A percentile compares a stretch with the other conserved stretches of the same genome.
These are phyloP conservation scores for honey bee (Apis mellifera) DNA, from an alignment of 1,140 invertebrate species.

Conservation along the genomic window Amel_HAv3.1 CM009931.2:9628001-9628500, in stretches of 20 bases:
- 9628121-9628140: slow-evolving; percentile 68
- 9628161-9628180: slow-evolving; percentile 34
- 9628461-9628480: slow-evolving; percentile 72
- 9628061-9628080: not conserved
- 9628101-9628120: slow-evolving; percentile 70
- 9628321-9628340: not conserved
- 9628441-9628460: slow-evolving; percentile 71
- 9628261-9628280: slow-evolving; percentile 37
- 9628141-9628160: slow-evolving; percentile 53
- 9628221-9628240: slow-evolving; percentile 72
- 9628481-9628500: slow-evolving; percentile 74
- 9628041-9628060: too few species aligned
- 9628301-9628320: slow-evolving; percentile 10
- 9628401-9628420: slow-evolving; percentile 73
- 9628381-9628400: slow-evolving; percentile 75
- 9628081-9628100: slow-evolving; percentile 25
- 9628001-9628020: not conserved
- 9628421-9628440: slow-evolving; percentile 72
- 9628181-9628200: slow-evolving; percentile 72
- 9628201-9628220: slow-evolving; percentile 76
- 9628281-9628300: slow-evolving; percentile 27
- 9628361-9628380: slow-evolving; percentile 25
- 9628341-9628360: not conserved
- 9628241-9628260: slow-evolving; percentile 44
- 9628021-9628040: not conserved